Conservation (phyloP, 2,888 invertebrate species). For the Cheilosia grossa region DNA sequence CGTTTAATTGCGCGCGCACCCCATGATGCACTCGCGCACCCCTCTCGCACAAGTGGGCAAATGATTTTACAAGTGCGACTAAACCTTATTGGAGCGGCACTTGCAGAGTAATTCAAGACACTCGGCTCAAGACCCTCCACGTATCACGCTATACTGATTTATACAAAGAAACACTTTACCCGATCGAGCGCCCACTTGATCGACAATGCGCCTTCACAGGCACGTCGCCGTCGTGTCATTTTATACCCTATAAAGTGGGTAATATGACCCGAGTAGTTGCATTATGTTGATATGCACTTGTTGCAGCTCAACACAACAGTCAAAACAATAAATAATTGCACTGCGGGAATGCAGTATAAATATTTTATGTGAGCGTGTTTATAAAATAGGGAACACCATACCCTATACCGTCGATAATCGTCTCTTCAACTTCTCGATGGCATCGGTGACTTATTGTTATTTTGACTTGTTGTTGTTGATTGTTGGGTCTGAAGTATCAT, state of each 20-base stretch:
- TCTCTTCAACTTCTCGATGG: constrained; percentile 46
- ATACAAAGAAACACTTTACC: constrained; percentile 6
- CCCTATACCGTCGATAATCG: constrained; percentile 53
- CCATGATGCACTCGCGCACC: neutral
- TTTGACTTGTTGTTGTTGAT: constrained; percentile 33
- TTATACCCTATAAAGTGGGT: constrained; percentile 61
- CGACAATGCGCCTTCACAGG: constrained; percentile 32
- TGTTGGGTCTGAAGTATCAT: constrained; percentile 35
- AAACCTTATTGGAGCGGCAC: constrained; percentile 53
- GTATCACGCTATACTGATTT: neutral
- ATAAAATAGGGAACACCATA: constrained; percentile 1
- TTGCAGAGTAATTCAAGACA: constrained; percentile 27
- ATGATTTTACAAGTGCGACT: constrained; percentile 48
- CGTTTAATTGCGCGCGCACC: constrained; percentile 1
- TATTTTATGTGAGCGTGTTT: constrained; percentile 14
- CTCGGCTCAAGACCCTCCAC: constrained; percentile 39
- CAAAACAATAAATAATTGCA: constrained; percentile 41
- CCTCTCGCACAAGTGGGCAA: constrained; percentile 3
- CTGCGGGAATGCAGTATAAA: constrained; percentile 2
- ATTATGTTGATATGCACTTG: constrained; percentile 47
- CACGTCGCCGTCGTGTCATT: constrained; percentile 56
- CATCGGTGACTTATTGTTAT: constrained; percentile 50
- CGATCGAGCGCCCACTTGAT: constrained; percentile 54
- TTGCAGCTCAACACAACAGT: constrained; percentile 22
- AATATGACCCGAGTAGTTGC: constrained; percentile 44